Percentiles rank a stretch among this genome's conserved stretches.
Conservation (phyloP, 35 echinoderm and acorn worm genomes). For the Ptychodera flava region DNA sequence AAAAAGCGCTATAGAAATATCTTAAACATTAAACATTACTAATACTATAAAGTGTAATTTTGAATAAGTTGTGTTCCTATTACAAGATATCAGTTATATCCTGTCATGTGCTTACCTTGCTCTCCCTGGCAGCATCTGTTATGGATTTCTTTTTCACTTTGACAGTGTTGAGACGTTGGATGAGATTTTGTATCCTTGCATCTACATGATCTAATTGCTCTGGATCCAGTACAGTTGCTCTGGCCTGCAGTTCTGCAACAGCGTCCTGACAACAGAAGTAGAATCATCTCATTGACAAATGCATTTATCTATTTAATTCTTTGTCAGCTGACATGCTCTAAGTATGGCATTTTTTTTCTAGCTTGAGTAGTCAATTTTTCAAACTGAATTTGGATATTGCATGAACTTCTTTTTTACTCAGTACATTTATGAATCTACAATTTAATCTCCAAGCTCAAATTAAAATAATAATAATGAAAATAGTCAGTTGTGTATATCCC, state of each 20-base stretch:
- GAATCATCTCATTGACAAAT: background rate
- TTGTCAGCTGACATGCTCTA: background rate
- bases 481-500: too few relatives aligned
- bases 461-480: too few relatives aligned
- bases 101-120: conserved; percentile 66
- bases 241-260: conserved; percentile 51
- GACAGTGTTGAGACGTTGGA: conserved; percentile 62
- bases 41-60: too few relatives aligned
- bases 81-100: too few relatives aligned
- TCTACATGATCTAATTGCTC: conserved; percentile 78
- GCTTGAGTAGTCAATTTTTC: background rate
- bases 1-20: too few relatives aligned
- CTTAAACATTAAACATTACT: too few relatives aligned
- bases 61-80: too few relatives aligned
- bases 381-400: too few relatives aligned
- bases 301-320: too few relatives aligned
- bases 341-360: background rate
- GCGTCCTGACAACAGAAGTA: conserved; percentile 45
- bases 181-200: conserved; percentile 67
- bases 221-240: conserved; percentile 50
- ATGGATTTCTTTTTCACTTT: conserved; percentile 61
- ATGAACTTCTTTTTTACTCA: too few relatives aligned
- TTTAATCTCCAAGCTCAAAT: too few relatives aligned
- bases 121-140: conserved; percentile 67
- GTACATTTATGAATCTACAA: too few relatives aligned